A percentile compares a stretch with the other conserved stretches of the same genome.
Conservation (phyloP, 2,113 vertebrate genomes). For the Craseonycteris thonglongyai region DNA sequence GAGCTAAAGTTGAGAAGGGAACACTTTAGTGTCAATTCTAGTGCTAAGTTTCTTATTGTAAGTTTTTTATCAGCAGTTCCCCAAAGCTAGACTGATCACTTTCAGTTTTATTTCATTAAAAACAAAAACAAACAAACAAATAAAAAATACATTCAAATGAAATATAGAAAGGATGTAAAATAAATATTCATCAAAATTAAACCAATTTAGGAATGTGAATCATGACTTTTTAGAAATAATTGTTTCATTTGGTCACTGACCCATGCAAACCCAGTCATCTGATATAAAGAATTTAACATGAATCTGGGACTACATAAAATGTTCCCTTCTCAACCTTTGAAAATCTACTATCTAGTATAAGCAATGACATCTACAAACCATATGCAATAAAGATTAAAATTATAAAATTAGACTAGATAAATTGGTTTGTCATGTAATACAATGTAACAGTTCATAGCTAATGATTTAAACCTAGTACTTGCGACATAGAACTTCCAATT, state of each 20-base stretch:
- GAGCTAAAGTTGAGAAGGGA: background rate
- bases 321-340: background rate
- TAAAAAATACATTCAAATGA: background rate
- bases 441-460: background rate
- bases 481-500: background rate
- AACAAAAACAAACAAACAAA: no score
- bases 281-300: background rate
- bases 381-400: background rate
- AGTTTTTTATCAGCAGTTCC: background rate
- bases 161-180: background rate
- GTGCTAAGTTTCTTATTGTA: background rate
- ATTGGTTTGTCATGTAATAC: background rate
- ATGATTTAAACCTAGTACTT: background rate
- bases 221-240: background rate
- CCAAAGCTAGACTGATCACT: background rate
- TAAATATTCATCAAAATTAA: background rate
- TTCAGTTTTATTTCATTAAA: background rate
- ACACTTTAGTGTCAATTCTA: background rate
- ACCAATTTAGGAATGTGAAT: background rate
- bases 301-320: background rate
- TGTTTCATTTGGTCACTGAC: background rate
- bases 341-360: background rate
- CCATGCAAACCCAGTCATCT: background rate
- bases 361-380: background rate
- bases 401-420: background rate